Conservation (phyloP, 2,113 vertebrate genomes). For the Lichenostomus cassidix region DNA sequence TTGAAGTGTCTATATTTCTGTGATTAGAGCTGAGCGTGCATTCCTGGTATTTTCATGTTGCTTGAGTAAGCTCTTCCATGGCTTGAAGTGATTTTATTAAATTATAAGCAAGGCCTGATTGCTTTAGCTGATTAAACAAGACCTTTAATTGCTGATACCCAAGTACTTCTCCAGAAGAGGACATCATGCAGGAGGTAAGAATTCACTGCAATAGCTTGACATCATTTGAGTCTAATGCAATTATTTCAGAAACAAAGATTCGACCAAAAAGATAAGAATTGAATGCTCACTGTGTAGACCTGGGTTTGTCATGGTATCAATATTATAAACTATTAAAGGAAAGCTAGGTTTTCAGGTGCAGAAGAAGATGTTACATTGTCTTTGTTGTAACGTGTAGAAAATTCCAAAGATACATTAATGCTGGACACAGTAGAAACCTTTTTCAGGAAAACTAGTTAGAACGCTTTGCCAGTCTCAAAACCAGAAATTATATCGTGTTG, state of each 20-base stretch:
- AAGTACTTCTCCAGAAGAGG: neutral
- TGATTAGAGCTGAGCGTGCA: neutral
- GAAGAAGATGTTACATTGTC: neutral
- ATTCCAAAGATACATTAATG: neutral
- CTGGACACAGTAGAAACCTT: neutral
- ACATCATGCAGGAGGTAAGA: neutral
- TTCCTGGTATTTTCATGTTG: neutral
- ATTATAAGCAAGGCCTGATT: neutral
- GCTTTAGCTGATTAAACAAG: neutral
- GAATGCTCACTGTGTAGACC: fast-evolving
- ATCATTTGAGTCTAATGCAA: neutral
- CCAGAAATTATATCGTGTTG: neutral
- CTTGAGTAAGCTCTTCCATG: neutral
- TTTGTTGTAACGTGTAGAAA: neutral
- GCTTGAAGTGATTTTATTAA: neutral
- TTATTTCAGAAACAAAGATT: neutral
- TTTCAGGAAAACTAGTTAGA: neutral
- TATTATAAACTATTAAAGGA: neutral
- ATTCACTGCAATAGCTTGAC: neutral
- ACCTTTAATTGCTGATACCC: neutral
- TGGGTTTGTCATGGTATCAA: neutral
- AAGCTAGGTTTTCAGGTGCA: neutral
- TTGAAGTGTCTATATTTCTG: neutral
- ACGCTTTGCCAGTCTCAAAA: neutral
- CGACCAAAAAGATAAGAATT: neutral